phyloP scores from a whole-genome alignment of 2,797 vertebrate species.

The Ceyx erithaca region DNA sequence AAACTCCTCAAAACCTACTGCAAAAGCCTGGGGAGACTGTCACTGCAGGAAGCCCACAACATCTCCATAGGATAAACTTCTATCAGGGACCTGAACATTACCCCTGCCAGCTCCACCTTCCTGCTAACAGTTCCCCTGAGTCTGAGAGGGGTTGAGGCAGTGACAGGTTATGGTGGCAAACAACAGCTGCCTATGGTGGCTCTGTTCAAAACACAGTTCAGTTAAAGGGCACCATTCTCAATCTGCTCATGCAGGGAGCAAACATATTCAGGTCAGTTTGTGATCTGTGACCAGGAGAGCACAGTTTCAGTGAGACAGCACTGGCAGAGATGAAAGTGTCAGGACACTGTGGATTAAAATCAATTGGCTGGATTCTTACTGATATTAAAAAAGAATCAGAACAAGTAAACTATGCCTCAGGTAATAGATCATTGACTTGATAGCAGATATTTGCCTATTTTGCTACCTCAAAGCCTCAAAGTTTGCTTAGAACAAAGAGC shows the following conservation, averaged over 20 bases:
- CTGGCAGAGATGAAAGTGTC: background rate
- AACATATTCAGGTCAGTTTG: background rate
- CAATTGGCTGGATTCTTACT: background rate
- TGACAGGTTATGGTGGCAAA: background rate
- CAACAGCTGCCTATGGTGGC: background rate
- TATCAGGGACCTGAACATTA: background rate
- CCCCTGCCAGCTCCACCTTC: background rate
- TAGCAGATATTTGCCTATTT: background rate
- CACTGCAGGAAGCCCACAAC: background rate
- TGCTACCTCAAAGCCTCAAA: background rate
- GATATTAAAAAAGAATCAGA: background rate
- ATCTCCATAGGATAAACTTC: background rate
- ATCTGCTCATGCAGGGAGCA: background rate
- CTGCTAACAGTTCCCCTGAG: background rate
- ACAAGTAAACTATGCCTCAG: background rate
- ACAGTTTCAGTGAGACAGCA: background rate
- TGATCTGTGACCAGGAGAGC: background rate
- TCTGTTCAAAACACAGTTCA: background rate
- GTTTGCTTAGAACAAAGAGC: constrained; percentile 20
- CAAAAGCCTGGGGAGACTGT: background rate
- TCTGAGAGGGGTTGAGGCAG: background rate
- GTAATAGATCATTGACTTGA: constrained; percentile 12
- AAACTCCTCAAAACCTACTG: background rate
- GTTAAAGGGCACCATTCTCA: background rate
- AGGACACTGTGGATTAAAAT: background rate